Evolutionary conservation across 2,113 vertebrate species (phyloP).

Genomic region (Furnarius figulus): DNA sequence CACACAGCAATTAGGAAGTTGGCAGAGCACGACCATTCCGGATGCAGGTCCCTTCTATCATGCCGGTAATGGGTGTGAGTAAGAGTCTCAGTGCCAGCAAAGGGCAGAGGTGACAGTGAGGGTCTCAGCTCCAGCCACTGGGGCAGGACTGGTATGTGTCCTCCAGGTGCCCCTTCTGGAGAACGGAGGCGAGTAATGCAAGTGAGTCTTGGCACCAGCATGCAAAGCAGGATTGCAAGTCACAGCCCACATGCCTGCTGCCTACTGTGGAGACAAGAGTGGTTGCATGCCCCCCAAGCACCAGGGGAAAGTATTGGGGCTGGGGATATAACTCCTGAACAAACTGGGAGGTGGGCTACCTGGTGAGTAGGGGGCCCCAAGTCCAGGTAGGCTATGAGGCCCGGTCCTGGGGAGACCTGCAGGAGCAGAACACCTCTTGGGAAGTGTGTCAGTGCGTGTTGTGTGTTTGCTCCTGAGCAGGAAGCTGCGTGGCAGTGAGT

Average conservation of each 20-base stretch:
- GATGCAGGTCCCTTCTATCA: neutral
- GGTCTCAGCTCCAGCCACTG: neutral
- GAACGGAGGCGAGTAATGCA: accelerated
- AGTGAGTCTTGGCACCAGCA: accelerated
- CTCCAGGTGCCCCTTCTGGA: neutral
- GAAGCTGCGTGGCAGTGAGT: accelerated
- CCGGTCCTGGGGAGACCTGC: neutral
- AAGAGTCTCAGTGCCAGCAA: neutral
- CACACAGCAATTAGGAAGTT: neutral
- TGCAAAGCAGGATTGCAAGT: accelerated
- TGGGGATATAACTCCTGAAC: neutral
- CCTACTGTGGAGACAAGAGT: neutral
- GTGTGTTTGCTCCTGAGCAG: accelerated
- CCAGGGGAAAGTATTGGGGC: accelerated
- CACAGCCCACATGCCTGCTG: neutral
- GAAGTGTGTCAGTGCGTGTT: accelerated
- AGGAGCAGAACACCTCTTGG: accelerated
- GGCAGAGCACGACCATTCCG: accelerated
- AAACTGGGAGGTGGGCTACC: neutral
- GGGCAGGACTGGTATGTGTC: accelerated
- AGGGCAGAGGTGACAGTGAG: accelerated
- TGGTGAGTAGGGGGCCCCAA: neutral
- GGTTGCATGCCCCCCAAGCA: neutral
- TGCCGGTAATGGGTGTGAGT: neutral
- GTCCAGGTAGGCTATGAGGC: neutral